Base-by-base conservation (phyloP, 2,797 vertebrate species). In the Chrysocyon brachyurus region DNA sequence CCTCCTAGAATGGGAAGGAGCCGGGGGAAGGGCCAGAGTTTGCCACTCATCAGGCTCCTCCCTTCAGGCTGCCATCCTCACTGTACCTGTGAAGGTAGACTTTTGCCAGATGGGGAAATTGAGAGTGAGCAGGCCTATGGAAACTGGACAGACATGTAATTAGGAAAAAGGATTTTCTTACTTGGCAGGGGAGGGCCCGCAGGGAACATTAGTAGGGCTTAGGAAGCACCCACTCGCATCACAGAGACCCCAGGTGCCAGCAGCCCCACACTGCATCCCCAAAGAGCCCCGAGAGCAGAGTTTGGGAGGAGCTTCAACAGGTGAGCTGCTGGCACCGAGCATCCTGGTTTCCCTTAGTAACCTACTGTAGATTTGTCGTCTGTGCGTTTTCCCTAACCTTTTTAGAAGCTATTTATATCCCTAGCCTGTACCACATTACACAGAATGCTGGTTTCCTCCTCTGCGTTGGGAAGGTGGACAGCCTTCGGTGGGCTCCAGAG, bases 331-430 rank as follows among this genome's bases (percentile, higher is more conserved):
- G 93, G 63, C 78, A 5, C 12, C 19, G 21, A 91, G 70, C 90
- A 90, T 95, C 82, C 78, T 66, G 73, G 87, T 97, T 92, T 98
- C 95, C 97, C 97, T 96, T 97, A 93, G 97, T 96, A 96, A 98
- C 97, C 82, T 93, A 21, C 96, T 64, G 87, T 93, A 93, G 84
- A 92, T 87, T 90, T 96, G 92, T 97, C 52, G 6, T 87, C 92
- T 92, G 70, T 88, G 91, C 85, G 52, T 97, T 96, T 91, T 96
- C 46, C 82, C 94, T 96, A 97, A 97, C 95, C 96, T 98, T 96
- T 96, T 70, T 85, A 91, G 93, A 87, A 97, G 93, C 93, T 97
- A 94, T 97, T 98, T 97, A 89, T 96, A 95, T 68, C 95, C 61
- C 33, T 17, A 86, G 78, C 12, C 92, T 82, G 73, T 1, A 33